These are phyloP conservation scores for Mohoua ochrocephala DNA, from an alignment of 2,113 vertebrate species.

Conservation along the genomic window DNA sequence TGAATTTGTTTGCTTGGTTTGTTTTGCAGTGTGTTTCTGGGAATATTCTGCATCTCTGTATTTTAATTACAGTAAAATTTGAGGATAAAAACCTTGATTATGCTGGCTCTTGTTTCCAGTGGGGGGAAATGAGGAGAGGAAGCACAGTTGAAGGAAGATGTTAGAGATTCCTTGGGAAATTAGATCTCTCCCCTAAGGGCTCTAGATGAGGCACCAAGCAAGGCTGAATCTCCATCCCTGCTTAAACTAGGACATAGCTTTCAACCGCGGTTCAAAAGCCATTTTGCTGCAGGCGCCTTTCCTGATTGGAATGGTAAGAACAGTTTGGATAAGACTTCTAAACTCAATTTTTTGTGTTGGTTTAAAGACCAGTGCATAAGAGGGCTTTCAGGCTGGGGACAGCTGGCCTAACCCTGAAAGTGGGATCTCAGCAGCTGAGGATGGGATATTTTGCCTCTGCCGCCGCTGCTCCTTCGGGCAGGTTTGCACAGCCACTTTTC, in stretches of 20 bases:
- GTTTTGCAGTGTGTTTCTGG: constrained; percentile 60
- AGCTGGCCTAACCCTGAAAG: neutral
- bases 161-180: constrained; percentile 59
- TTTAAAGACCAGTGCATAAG: neutral
- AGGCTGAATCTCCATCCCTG: neutral
- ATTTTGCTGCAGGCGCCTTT: neutral
- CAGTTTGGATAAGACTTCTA: neutral
- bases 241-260: constrained; percentile 46
- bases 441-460: neutral
- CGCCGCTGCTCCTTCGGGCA: neutral
- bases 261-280: neutral
- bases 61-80: constrained; percentile 69
- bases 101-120: constrained; percentile 17
- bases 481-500: neutral
- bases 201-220: constrained; percentile 13
- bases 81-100: constrained; percentile 47
- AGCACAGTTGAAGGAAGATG: neutral
- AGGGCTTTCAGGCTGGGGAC: neutral
- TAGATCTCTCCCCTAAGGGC: constrained; percentile 22
- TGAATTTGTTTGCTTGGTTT: constrained; percentile 51
- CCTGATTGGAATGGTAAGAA: constrained; percentile 1
- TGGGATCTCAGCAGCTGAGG: neutral
- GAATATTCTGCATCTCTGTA: constrained; percentile 63
- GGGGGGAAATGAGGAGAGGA: constrained; percentile 3
- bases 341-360: neutral